Base-by-base conservation (phyloP, 2,797 vertebrate species). In the Sebastes ruberrimus region DNA sequence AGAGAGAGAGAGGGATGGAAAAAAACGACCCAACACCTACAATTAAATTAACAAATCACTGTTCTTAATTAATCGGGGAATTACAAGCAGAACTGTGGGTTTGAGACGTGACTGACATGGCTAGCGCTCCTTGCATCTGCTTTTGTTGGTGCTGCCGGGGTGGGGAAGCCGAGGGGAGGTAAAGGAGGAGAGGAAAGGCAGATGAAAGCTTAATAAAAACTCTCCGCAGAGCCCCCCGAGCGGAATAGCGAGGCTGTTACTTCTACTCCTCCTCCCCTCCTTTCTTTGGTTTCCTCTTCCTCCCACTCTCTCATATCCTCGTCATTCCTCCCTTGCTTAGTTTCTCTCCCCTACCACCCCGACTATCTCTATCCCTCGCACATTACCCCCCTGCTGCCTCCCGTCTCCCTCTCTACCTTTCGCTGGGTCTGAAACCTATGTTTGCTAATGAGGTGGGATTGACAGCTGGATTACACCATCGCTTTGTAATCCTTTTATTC, bases 401-500 rank as follows among this genome's bases (percentile, higher is more conserved):
- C 18, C 62, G 23, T 13, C 64, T 68, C 28, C 61, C 42, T 25
- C 16, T 76, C 65, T 78, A 67, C 60, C 74, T 71, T 79, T 82
- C 22, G 4, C 76, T 65, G 13, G 63, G 80, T 80, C 62, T 59
- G 52, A 63, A 83, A 63, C 81, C 85, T 74, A 30, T 83, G 61
- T 84, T 92, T 92, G 89, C 90, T 94, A 95, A 96, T 90, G 94
- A 96, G 93, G 89, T 91, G 85, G 92, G 91, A 93, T 67, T 90
- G 85, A 90, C 93, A 90, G 91, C 90, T 83, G 93, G 94, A 89
- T 91, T 93, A 93, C 83, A 85, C 18, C 55, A 77, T 93, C 71
- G 59, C 71, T 88, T 93, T 95, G 89, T 89, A 89, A 92, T 94
- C 89, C 93, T 95, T 95, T 95, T 86, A 92, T 94, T 95, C 92